A percentile compares a stretch with the other conserved stretches of the same genome.
phyloP scores from a whole-genome alignment of 2,888 invertebrate species.

The Clistopyga incitator region DNA sequence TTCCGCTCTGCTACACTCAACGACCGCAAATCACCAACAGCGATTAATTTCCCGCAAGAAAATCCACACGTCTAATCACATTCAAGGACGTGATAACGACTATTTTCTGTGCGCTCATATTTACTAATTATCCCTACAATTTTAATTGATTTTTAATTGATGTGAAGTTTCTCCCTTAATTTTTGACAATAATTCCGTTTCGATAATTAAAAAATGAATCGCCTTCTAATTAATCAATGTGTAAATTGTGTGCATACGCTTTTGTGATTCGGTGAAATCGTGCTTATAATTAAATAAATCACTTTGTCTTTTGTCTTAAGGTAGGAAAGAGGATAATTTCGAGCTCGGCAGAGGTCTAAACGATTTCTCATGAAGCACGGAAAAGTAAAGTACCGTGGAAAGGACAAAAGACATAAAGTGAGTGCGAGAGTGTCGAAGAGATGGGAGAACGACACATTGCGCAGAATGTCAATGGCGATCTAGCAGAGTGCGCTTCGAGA shows the following conservation, averaged over 20 bases:
- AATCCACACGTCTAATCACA: conserved; percentile 33
- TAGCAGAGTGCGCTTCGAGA: conserved; percentile 70
- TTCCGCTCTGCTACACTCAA: conserved; percentile 54
- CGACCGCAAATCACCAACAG: conserved; percentile 56
- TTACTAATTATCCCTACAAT: too few species aligned
- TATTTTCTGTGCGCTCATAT: too few species aligned
- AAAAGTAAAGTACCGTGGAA: background rate
- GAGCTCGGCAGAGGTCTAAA: background rate
- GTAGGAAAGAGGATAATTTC: conserved; percentile 7
- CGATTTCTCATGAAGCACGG: background rate
- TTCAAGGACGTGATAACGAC: background rate
- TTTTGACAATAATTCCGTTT: too few species aligned
- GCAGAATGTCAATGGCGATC: conserved; percentile 78
- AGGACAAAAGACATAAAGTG: conserved; percentile 18
- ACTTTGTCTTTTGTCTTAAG: too few species aligned
- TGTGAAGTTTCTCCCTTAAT: conserved; percentile 1
- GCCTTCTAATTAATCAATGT: too few species aligned
- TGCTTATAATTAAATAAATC: too few species aligned
- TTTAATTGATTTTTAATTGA: background rate
- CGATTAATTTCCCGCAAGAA: conserved; percentile 13
- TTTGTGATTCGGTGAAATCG: too few species aligned
- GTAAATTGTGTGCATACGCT: too few species aligned
- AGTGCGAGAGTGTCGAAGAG: conserved; percentile 49
- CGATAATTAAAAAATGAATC: too few species aligned
- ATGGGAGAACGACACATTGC: conserved; percentile 40